phyloP scores from a whole-genome alignment of 2,888 invertebrate genomes.

The Phasia obesa region DNA sequence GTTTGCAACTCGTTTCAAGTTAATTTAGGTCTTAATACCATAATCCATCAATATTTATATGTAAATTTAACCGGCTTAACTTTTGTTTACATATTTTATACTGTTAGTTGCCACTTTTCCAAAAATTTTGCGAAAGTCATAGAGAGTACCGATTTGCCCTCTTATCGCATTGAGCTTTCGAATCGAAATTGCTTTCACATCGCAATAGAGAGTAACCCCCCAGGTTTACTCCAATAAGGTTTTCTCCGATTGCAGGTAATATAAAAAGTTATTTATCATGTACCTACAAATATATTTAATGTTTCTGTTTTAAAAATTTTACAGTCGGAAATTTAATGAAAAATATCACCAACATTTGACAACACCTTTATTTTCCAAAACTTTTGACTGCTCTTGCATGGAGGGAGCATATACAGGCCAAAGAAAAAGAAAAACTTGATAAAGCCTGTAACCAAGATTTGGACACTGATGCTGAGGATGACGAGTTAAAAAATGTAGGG shows the following conservation, averaged over 20 bases:
- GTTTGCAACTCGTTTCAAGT: slow-evolving; percentile 1
- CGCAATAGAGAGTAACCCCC: too few relatives aligned
- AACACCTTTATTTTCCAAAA: not conserved
- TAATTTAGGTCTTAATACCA: slow-evolving; percentile 5
- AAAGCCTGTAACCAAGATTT: slow-evolving; percentile 22
- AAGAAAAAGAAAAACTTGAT: slow-evolving; percentile 15
- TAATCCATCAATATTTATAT: not conserved
- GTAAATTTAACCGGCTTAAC: slow-evolving; percentile 16
- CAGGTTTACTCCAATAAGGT: too few relatives aligned
- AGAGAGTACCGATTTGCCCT: too few relatives aligned
- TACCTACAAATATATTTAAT: too few relatives aligned
- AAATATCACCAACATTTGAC: not conserved
- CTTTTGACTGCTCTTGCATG: not conserved
- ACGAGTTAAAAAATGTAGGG: slow-evolving; percentile 19
- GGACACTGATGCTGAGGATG: slow-evolving; percentile 20
- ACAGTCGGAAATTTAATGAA: not conserved
- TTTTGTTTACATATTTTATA: too few relatives aligned
- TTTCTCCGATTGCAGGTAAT: too few relatives aligned
- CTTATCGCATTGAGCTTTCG: too few relatives aligned
- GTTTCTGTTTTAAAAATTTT: too few relatives aligned
- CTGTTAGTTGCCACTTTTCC: too few relatives aligned
- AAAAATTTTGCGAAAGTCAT: too few relatives aligned
- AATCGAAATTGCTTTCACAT: too few relatives aligned
- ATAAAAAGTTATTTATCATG: too few relatives aligned
- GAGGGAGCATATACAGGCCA: slow-evolving; percentile 32